Conservation (phyloP, 2,888 invertebrate species). For the Elegia similella region DNA sequence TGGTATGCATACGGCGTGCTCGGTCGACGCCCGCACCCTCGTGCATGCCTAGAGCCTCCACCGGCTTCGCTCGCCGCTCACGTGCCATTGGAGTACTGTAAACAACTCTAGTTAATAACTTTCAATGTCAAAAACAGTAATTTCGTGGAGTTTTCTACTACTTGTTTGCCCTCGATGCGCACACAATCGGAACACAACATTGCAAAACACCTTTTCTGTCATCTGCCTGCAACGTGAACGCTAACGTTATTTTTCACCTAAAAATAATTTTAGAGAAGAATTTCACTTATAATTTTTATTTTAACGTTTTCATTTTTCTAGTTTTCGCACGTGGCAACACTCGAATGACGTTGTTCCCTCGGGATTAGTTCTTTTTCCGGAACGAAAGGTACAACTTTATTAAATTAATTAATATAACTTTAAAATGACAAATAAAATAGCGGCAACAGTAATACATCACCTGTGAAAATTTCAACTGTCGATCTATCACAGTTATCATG, state of each 20-base stretch:
- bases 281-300: too few relatives aligned
- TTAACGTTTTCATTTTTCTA: too few relatives aligned
- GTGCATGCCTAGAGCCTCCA: slow-evolving; percentile 48
- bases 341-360: too few relatives aligned
- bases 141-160: slow-evolving; percentile 13
- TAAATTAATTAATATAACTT: too few relatives aligned
- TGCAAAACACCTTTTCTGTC: slow-evolving; percentile 18
- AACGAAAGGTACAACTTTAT: too few relatives aligned
- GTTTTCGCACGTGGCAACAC: too few relatives aligned
- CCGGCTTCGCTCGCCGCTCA: slow-evolving; percentile 37
- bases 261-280: background rate
- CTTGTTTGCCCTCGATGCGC: slow-evolving; percentile 1
- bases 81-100: slow-evolving; percentile 18
- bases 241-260: background rate
- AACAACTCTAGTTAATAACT: slow-evolving; percentile 24
- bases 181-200: slow-evolving; percentile 10
- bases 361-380: too few relatives aligned
- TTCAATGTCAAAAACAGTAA: slow-evolving; percentile 24
- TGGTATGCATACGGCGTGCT: slow-evolving; percentile 58
- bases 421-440: too few relatives aligned
- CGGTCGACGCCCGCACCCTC: slow-evolving; percentile 58
- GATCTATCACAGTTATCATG: too few relatives aligned
- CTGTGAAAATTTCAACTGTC: too few relatives aligned
- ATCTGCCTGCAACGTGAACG: slow-evolving; percentile 6
- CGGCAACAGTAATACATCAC: too few relatives aligned